Base-by-base conservation (phyloP, 2,113 vertebrate species). In the Cairina moschata region DNA sequence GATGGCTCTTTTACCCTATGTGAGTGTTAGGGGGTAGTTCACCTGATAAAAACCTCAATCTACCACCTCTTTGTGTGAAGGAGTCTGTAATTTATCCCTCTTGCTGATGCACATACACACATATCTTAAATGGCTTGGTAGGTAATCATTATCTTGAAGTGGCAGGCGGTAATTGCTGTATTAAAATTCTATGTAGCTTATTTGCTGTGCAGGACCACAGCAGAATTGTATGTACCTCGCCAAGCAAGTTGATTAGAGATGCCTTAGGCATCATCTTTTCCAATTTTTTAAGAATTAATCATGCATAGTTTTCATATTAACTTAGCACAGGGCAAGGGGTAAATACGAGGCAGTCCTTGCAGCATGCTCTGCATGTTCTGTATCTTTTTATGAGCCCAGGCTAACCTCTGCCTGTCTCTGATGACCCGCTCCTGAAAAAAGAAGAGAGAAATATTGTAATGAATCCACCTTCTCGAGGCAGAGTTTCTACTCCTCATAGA, bases 141-240 rank as follows among this genome's bases (percentile, higher is more conserved):
- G 44, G 75, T 85, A 95, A 86, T 94, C 85, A 65, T 92, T 85
- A 87, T 88, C 72, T 81, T 84, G 71, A 95, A 94, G 69, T 90
- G 62, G 40, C 73, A 94, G 86, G 62, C 36, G 11, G 73, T 97
- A 94, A 97, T 94, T 97, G 59, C 81, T 90, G 76, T 95, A 92
- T 86, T 95, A 95, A 96, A 96, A 96, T 92, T 96, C 84, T 13
- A 4, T 59, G 52, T 81, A 56, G 62, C 65, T 95, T 94, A 55
- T 59, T 91, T 94, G 60, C 82, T 2, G 11, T 40, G 34, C 50
- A 87, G 65, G 55, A 86, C 78, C 80, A 90, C 62, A 80, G 62
- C 58, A 87, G 40, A 90, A 67, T 71, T 91, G 12, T 18, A 66
- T 7, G 36, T 66, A 60, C 54, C 63, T 95, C 31, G 29, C 76